Evolutionary conservation across 2,113 vertebrate genomes (phyloP).

Genomic region (Nesogale talazaci): DNA sequence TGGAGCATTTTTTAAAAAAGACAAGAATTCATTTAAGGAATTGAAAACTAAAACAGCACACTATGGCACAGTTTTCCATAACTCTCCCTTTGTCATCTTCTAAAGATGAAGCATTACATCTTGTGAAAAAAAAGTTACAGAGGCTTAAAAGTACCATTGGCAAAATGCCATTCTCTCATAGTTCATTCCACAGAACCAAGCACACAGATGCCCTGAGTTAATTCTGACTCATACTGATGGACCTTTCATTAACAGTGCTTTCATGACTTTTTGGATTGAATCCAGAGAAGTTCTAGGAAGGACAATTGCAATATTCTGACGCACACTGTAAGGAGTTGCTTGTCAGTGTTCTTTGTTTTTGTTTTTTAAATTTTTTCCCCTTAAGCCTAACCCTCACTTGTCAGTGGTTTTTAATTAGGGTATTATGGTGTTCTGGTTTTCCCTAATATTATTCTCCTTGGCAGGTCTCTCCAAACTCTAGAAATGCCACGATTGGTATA

Average conservation of each 20-base stretch:
- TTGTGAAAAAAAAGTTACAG: background rate
- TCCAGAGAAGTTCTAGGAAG: background rate
- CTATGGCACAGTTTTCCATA: background rate
- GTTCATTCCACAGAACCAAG: background rate
- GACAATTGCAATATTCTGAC: background rate
- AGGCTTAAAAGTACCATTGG: background rate
- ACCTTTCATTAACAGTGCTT: conserved; percentile 6
- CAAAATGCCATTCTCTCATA: background rate
- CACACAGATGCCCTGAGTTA: no score
- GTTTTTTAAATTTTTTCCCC: no score
- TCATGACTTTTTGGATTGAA: background rate
- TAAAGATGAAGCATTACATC: background rate
- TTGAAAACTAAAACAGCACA: background rate
- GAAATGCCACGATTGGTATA: conserved; percentile 1
- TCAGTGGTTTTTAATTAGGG: background rate
- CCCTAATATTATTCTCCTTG: background rate
- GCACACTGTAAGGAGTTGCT: background rate
- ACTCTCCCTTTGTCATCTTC: conserved; percentile 24
- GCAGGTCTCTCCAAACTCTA: background rate
- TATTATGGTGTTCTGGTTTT: background rate
- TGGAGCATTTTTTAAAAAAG: background rate
- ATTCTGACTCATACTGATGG: no score
- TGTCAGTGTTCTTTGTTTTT: conserved; percentile 21
- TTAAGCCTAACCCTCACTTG: no score
- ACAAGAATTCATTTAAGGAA: background rate